These are phyloP conservation scores for Calameuta filiformis DNA, from an alignment of 2,888 invertebrate genomes.

Conservation along the genomic window DNA sequence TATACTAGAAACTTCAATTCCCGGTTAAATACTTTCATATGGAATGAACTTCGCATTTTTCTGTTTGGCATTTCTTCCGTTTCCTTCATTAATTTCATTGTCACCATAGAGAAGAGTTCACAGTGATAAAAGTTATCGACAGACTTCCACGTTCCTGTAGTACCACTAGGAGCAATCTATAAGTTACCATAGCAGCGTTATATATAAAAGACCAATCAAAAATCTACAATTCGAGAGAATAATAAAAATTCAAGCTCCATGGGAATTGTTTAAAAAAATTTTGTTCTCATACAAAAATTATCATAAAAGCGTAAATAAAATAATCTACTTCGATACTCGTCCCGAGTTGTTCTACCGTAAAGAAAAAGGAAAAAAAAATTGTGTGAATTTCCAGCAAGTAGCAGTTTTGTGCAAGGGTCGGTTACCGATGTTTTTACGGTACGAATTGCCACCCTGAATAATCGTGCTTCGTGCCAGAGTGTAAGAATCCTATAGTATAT, in stretches of 20 bases:
- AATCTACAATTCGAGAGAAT: neutral
- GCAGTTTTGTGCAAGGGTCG: constrained; percentile 23
- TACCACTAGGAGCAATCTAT: too few relatives aligned
- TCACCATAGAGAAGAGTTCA: neutral
- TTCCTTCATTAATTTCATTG: constrained; percentile 4
- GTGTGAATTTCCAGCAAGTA: neutral
- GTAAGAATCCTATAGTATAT: neutral
- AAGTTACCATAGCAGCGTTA: too few relatives aligned
- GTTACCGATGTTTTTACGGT: neutral
- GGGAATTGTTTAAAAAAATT: neutral
- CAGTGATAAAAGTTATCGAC: too few relatives aligned
- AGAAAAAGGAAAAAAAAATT: neutral
- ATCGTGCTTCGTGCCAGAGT: neutral
- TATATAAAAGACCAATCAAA: neutral
- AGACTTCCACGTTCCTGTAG: too few relatives aligned
- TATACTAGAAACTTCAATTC: neutral
- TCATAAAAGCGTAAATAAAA: neutral
- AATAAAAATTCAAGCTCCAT: neutral
- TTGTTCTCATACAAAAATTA: neutral
- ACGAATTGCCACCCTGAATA: neutral
- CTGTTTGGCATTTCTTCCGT: neutral
- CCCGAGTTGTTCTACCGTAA: neutral
- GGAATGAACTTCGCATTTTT: neutral
- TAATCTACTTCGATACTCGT: neutral
- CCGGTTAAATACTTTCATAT: neutral